Evolutionary conservation across 2,113 vertebrate species (phyloP).

Genomic region (Scopus umbretta): DNA sequence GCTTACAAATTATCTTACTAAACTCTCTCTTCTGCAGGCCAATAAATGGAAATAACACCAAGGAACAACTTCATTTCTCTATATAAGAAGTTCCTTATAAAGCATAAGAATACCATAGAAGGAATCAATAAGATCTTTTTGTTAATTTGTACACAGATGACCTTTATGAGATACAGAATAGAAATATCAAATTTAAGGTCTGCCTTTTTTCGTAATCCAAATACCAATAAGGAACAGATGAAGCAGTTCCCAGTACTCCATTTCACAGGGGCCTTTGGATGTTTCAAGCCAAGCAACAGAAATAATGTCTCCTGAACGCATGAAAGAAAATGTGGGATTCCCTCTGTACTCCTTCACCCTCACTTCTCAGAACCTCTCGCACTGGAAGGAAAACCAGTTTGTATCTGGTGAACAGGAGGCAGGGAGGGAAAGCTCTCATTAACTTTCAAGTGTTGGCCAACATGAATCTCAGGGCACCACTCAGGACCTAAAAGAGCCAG

Average conservation of each 20-base stretch:
- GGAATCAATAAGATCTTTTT: not conserved
- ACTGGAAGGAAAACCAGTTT: not conserved
- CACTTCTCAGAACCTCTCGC: not conserved
- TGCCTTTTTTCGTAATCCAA: constrained; percentile 2
- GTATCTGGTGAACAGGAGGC: not conserved
- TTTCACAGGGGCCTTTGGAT: not conserved
- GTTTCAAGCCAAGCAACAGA: not conserved
- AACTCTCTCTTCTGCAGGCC: not conserved
- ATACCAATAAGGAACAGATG: not conserved
- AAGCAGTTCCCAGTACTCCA: not conserved
- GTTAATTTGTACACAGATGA: not conserved
- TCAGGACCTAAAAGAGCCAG: not conserved
- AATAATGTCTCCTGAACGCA: not conserved
- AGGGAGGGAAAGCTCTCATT: rapidly evolving
- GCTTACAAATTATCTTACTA: not conserved
- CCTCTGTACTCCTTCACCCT: not conserved
- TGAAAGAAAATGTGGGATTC: not conserved
- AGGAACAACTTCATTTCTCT: not conserved
- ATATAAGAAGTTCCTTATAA: not conserved
- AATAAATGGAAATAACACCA: not conserved
- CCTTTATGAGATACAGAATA: not conserved
- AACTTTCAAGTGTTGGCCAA: not conserved
- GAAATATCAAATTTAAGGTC: not conserved
- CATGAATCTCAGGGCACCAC: not conserved
- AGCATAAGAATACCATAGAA: not conserved